phyloP scores from a whole-genome alignment of 2,888 invertebrate genomes.

The Deilephila porcellus region DNA sequence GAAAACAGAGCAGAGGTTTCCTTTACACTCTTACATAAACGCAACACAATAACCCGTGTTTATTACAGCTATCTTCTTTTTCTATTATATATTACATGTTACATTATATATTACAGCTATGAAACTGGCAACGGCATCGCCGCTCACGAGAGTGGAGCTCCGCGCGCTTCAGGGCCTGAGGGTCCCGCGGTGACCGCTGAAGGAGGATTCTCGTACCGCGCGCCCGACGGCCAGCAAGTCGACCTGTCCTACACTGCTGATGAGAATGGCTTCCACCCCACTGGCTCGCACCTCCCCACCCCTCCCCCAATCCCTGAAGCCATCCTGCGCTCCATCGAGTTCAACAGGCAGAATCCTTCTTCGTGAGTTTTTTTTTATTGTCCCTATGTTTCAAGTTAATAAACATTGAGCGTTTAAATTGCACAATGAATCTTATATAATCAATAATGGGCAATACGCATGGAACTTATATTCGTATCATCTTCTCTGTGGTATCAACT shows the following conservation, averaged over 20 bases:
- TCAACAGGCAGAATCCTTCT: slow-evolving; percentile 66
- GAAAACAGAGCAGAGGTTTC: too few relatives aligned
- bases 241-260: slow-evolving; percentile 87
- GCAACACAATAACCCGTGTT: too few relatives aligned
- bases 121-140: slow-evolving; percentile 87
- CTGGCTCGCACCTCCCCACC: slow-evolving; percentile 83
- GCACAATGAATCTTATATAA: too few relatives aligned
- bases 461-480: too few relatives aligned
- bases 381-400: not conserved
- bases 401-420: too few relatives aligned
- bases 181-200: slow-evolving; percentile 82
- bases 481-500: too few relatives aligned
- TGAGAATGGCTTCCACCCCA: slow-evolving; percentile 88
- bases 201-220: slow-evolving; percentile 86
- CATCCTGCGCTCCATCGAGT: slow-evolving; percentile 76
- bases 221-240: slow-evolving; percentile 86
- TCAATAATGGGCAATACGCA: too few relatives aligned
- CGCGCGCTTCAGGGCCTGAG: slow-evolving; percentile 80
- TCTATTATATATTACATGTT: too few relatives aligned
- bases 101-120: slow-evolving; percentile 60
- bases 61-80: too few relatives aligned
- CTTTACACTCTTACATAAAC: too few relatives aligned
- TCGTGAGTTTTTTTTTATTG: slow-evolving; percentile 54
- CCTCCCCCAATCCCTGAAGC: slow-evolving; percentile 84
- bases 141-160: slow-evolving; percentile 82